Conservation (phyloP, 2,888 invertebrate species). For the Harpalus rubripes region DNA sequence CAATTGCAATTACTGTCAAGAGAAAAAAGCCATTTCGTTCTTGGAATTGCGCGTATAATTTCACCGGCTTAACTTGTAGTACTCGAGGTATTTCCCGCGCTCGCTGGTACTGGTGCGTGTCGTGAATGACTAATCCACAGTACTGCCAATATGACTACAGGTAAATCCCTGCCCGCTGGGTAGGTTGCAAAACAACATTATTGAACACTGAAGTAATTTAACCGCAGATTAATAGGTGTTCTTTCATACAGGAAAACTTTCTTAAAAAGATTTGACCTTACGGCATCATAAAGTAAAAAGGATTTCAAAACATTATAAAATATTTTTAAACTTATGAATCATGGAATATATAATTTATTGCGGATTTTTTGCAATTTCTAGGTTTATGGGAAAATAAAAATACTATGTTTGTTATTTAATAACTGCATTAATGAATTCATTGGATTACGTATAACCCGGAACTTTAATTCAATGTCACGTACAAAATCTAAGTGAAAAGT, state of each 20-base stretch:
- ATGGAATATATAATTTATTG: no score
- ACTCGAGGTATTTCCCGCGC: conserved; percentile 41
- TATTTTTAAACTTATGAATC: no score
- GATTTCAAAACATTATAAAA: no score
- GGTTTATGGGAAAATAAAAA: background rate
- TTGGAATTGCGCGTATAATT: conserved; percentile 32
- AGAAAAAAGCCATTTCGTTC: conserved; percentile 45
- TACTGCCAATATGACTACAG: background rate
- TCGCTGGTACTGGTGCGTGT: background rate
- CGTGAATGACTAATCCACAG: conserved; percentile 23
- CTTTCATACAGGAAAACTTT: background rate
- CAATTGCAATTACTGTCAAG: conserved; percentile 23
- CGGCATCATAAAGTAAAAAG: background rate
- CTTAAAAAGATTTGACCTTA: background rate
- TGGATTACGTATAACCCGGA: background rate
- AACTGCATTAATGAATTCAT: background rate
- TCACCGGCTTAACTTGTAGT: conserved; percentile 5
- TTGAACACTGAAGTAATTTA: background rate
- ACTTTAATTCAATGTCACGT: background rate
- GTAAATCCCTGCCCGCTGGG: conserved; percentile 24
- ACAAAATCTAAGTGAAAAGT: background rate
- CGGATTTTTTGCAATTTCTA: no score
- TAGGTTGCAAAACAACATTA: conserved; percentile 5
- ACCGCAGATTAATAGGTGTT: conserved; percentile 24
- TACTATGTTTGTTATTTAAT: background rate